These are phyloP conservation scores for Grammomys surdaster DNA, from an alignment of 2,113 vertebrate genomes.

Conservation along the genomic window DNA sequence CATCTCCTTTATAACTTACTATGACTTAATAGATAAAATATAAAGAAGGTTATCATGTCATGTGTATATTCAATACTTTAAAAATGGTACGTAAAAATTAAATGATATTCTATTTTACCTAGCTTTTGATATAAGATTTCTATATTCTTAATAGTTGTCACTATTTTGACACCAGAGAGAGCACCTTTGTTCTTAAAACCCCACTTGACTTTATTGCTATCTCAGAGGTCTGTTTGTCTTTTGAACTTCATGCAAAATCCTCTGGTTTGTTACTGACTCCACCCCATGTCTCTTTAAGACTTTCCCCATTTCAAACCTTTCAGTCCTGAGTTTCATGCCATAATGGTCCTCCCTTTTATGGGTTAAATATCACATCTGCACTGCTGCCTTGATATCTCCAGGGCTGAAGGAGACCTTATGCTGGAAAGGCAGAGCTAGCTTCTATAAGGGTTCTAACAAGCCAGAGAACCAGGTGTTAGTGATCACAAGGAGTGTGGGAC, in stretches of 20 bases:
- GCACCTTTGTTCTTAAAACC: conserved; percentile 24
- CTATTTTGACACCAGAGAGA: neutral
- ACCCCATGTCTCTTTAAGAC: neutral
- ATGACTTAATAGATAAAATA: neutral
- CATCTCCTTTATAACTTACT: neutral
- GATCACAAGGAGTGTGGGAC: neutral
- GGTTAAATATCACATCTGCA: neutral
- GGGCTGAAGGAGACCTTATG: neutral
- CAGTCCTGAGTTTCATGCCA: neutral
- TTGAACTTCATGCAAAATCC: neutral
- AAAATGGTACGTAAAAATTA: neutral
- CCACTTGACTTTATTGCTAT: neutral
- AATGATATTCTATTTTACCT: neutral
- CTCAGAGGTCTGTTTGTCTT: neutral
- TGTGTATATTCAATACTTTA: neutral
- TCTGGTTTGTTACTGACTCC: neutral
- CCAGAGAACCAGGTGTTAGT: neutral
- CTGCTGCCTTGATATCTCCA: neutral
- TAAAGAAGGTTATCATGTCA: neutral
- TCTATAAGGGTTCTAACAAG: neutral
- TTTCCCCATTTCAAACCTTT: neutral
- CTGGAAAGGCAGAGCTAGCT: neutral
- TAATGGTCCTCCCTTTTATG: neutral
- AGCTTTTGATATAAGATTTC: neutral
- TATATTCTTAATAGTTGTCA: neutral